Evolutionary conservation across 2,888 invertebrate species (phyloP).

Genomic region (Drosophila sordidapex): DNA sequence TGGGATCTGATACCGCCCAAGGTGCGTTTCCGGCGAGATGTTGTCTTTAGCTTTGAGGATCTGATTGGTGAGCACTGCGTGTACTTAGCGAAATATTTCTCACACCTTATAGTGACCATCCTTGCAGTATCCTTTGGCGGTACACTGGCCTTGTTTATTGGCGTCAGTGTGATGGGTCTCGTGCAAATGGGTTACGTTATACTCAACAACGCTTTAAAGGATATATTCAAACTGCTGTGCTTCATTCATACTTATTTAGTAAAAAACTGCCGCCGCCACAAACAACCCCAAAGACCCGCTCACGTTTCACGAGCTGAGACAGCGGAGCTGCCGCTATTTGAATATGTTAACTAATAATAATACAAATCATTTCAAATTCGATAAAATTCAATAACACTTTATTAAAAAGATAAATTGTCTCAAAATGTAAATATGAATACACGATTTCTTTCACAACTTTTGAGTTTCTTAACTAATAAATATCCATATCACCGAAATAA

Average conservation of each 20-base stretch:
- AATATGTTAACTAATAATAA: conserved; percentile 55
- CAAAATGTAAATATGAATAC: not conserved
- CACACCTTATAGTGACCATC: not conserved
- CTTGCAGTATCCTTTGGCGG: conserved; percentile 85
- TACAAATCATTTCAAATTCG: not conserved
- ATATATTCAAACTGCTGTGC: conserved; percentile 37
- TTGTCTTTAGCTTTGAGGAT: conserved; percentile 87
- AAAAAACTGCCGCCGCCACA: not conserved
- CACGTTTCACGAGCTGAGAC: conserved; percentile 62
- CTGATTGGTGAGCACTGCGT: conserved; percentile 85
- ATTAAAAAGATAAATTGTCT: not conserved
- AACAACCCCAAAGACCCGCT: not conserved
- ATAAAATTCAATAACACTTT: not conserved
- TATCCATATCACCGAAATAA: not conserved
- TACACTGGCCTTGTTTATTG: conserved; percentile 85
- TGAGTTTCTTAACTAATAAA: not conserved
- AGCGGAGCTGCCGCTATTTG: conserved; percentile 63
- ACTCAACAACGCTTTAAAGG: conserved; percentile 48
- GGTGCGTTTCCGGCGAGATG: conserved; percentile 86
- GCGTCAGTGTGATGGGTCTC: conserved; percentile 63
- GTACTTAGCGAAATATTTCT: not conserved
- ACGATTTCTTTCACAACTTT: not conserved
- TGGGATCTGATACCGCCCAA: conserved; percentile 86
- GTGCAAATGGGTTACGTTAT: conserved; percentile 73
- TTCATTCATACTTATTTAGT: conserved; percentile 22